Evolutionary conservation across 2,888 invertebrate species (phyloP).

Genomic region (Eretmocerus hayati): DNA sequence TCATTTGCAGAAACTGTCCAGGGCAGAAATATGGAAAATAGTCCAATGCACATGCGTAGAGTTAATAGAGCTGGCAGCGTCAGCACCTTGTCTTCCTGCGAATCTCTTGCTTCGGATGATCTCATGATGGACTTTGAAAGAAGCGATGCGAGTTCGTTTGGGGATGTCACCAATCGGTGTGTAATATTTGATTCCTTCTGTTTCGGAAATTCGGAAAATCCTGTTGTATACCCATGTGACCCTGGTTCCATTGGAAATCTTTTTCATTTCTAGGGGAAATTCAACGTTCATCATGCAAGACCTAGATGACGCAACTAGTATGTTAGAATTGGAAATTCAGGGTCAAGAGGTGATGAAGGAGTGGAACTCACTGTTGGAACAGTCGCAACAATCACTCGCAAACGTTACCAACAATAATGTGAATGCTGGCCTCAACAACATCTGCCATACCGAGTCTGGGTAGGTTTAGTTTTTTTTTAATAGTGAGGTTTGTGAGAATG

Average conservation of each 20-base stretch:
- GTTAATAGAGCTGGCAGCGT: slow-evolving; percentile 63
- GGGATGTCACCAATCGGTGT: slow-evolving; percentile 53
- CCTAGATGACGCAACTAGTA: slow-evolving; percentile 50
- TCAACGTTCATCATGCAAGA: slow-evolving; percentile 48
- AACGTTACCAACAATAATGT: slow-evolving; percentile 40
- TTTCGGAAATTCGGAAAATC: no score
- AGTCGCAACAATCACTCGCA: slow-evolving; percentile 39
- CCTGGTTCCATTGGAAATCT: no score
- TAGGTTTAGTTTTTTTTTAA: slow-evolving; percentile 34
- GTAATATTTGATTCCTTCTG: not conserved
- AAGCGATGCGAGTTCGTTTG: slow-evolving; percentile 56
- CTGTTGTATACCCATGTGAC: no score
- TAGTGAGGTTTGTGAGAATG: no score
- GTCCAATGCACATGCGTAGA: slow-evolving; percentile 41
- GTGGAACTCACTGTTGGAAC: slow-evolving; percentile 51
- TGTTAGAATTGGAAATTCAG: slow-evolving; percentile 49
- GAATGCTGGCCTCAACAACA: slow-evolving; percentile 34
- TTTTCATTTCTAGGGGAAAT: slow-evolving; percentile 32
- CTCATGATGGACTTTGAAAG: slow-evolving; percentile 80
- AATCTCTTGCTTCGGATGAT: slow-evolving; percentile 80
- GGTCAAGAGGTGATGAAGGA: slow-evolving; percentile 53
- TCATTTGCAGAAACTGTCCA: slow-evolving; percentile 25
- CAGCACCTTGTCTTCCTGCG: slow-evolving; percentile 75
- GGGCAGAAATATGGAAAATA: slow-evolving; percentile 37
- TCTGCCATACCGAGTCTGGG: slow-evolving; percentile 38